Base-by-base conservation (phyloP, 2,888 invertebrate species). In the Euzetes globulus region DNA sequence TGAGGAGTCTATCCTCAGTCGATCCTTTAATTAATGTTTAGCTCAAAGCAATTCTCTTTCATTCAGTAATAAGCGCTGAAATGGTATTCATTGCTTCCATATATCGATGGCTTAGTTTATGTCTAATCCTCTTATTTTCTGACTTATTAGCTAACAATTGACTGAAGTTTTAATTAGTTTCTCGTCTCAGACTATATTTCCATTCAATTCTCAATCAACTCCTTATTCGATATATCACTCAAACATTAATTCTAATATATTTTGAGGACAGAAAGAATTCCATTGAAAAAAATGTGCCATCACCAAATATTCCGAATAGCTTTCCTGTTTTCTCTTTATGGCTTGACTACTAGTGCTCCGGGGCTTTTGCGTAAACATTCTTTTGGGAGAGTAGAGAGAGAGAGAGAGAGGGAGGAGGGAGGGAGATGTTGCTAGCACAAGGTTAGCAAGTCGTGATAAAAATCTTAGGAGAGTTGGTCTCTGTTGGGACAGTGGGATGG, bases 241-340 rank as follows among this genome's bases (percentile, higher is more conserved):
- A 25, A 13, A 58, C 22, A 17, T 22, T 3, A 19, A 22, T 19
- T 58, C 4, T 3, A 22, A 22, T 58, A 9, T 58, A 19, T 58
- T 58, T 58, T 58, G 58, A 13, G 22, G 58, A 58, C 27, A 58
- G 9, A 58, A 58, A 5, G 27, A 58, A 58, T 58, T 58, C 58
- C 58, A 58, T 58, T 58, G 58, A 58, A 58, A 58, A n/a, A 58
- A 58, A 58, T 58, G 58, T 58, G 58, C 58, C 4, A 58, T 58
- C 58, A 58, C 19, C 19, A 22, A n/a, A 58, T 58, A 22, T 58
- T 58, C 58, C 27, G 58, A 58, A 58, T 58, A 17, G 58, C 58
- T 58, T 58, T 58, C 27, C 58, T 58, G 27, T 58, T 58, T n/a
- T 58, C 50, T 45, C 47, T 41, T 41, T 41, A 71, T 71, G 41